Conservation (phyloP, 2,888 invertebrate species). For the Drosophila nigricruria region DNA sequence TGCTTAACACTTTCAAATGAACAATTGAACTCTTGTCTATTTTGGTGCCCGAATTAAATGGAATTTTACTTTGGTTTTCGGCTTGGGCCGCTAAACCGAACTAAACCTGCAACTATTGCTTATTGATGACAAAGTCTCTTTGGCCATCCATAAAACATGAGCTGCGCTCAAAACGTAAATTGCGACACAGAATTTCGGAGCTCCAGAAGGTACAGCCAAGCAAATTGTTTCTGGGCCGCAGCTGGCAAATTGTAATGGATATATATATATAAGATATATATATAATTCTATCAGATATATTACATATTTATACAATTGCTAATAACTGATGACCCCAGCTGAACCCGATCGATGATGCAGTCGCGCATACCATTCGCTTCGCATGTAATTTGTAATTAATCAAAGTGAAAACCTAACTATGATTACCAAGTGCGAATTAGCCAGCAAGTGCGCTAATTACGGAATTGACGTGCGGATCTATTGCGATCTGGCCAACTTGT, state of each 20-base stretch:
- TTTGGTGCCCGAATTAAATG: constrained; percentile 36
- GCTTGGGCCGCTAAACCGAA: constrained; percentile 14
- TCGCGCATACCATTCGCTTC: constrained; percentile 17
- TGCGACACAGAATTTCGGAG: constrained; percentile 30
- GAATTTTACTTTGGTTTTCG: constrained; percentile 27
- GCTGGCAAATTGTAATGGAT: constrained; percentile 39
- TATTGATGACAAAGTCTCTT: constrained; percentile 51
- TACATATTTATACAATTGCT: constrained; percentile 20
- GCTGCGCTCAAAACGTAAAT: constrained; percentile 11
- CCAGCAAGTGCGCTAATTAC: constrained; percentile 45
- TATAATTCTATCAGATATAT: constrained; percentile 1
- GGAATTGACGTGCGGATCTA: constrained; percentile 26
- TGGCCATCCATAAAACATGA: constrained; percentile 58
- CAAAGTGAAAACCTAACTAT: constrained; percentile 38
- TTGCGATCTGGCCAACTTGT: constrained; percentile 11
- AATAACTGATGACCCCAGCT: constrained; percentile 47
- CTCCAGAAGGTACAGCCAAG: constrained; percentile 6
- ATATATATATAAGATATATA: background rate
- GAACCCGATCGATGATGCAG: constrained; percentile 37
- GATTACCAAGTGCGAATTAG: constrained; percentile 56
- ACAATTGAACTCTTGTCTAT: constrained; percentile 59
- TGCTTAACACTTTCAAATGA: constrained; percentile 49
- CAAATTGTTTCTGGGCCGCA: constrained; percentile 28
- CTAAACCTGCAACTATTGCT: constrained; percentile 32
- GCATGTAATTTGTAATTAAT: constrained; percentile 46